Conservation (phyloP, 2,113 vertebrate species). For the Cyanocitta stelleri region DNA sequence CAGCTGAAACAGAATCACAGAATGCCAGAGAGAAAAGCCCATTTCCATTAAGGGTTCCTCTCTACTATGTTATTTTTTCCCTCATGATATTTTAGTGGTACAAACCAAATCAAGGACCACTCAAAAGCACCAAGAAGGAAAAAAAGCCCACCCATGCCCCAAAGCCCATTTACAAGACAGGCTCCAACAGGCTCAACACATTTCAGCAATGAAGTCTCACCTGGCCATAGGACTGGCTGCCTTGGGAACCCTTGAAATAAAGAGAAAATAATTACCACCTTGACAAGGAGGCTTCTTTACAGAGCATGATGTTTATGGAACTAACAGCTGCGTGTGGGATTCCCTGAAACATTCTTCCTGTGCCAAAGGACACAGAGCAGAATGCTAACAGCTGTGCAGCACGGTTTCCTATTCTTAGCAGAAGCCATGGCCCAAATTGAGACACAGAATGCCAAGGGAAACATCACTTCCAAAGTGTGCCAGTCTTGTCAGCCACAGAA, state of each 20-base stretch:
- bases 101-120: neutral
- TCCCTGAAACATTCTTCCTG: neutral
- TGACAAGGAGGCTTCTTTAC: neutral
- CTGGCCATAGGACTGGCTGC: neutral
- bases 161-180: neutral
- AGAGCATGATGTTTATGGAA: neutral
- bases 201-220: neutral
- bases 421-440: neutral
- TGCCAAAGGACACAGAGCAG: neutral
- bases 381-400: neutral
- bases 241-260: neutral
- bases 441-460: neutral
- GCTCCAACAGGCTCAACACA: neutral
- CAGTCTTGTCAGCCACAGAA: neutral
- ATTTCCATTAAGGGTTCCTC: too few relatives aligned
- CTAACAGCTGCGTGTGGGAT: neutral
- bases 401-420: neutral
- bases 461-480: neutral
- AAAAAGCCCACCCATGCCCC: fast-evolving
- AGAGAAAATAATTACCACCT: neutral
- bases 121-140: neutral
- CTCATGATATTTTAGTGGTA: neutral
- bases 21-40: neutral
- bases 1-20: neutral
- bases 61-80: fast-evolving